Evolutionary conservation across 2,113 vertebrate genomes (phyloP).

Genomic region (Paratilapia polleni): DNA sequence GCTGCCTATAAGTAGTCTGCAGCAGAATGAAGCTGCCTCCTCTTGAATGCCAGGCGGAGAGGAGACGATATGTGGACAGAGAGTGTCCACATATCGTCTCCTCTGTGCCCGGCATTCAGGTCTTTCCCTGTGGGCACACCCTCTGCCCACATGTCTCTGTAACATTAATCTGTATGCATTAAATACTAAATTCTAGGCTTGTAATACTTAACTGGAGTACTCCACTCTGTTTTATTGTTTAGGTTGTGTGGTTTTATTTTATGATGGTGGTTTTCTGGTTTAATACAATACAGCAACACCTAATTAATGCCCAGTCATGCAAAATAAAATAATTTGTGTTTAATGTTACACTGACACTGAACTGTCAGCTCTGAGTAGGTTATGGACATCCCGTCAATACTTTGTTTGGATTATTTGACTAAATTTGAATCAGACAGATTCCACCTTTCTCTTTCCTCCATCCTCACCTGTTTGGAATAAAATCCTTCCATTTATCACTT

Average conservation of each 20-base stretch:
- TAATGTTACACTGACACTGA: no score
- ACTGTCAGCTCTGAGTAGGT: neutral
- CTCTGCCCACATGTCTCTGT: neutral
- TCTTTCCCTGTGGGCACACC: neutral
- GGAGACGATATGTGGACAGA: neutral
- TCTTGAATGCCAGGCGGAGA: no score
- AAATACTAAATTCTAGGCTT: no score
- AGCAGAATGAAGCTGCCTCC: conserved; percentile 7
- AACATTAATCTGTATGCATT: neutral
- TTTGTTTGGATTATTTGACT: neutral
- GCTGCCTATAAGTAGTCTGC: conserved; percentile 53
- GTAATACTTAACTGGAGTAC: neutral
- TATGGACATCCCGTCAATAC: neutral
- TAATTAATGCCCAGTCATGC: neutral
- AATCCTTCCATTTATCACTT: neutral
- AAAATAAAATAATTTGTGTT: neutral
- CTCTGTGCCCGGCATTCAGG: neutral
- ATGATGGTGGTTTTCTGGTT: neutral
- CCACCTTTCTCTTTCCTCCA: rapidly evolving
- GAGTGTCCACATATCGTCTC: neutral
- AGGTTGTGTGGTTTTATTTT: neutral
- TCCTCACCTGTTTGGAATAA: neutral
- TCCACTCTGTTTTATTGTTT: neutral
- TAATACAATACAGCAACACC: no score
- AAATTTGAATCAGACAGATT: neutral